Percentiles rank a stretch among this genome's conserved stretches.
These are phyloP conservation scores for Eumerus sabulonum DNA, from an alignment of 2,888 invertebrate genomes.

Conservation along the genomic window DNA sequence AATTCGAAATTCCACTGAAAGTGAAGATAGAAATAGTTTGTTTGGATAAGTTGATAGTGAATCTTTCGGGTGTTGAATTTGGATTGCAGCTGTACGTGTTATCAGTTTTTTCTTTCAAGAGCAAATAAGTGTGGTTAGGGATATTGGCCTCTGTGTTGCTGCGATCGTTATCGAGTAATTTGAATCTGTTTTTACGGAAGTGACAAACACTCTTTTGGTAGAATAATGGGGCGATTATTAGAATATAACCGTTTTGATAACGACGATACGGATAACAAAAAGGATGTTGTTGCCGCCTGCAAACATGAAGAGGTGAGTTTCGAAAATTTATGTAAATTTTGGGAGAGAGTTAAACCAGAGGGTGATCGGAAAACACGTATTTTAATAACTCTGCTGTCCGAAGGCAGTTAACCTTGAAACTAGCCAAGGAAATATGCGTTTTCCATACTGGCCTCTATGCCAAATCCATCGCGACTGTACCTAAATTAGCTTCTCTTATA, in stretches of 20 bases:
- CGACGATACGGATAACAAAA: conserved; percentile 69
- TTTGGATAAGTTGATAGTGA: conserved; percentile 10
- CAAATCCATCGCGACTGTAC: no score
- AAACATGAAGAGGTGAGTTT: conserved; percentile 72
- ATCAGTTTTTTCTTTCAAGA: conserved; percentile 6
- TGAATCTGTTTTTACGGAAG: neutral
- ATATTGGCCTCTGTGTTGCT: no score
- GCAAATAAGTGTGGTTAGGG: conserved; percentile 9
- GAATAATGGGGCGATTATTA: conserved; percentile 75
- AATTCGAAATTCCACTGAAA: conserved; percentile 11
- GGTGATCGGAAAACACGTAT: no score
- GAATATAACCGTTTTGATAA: conserved; percentile 76
- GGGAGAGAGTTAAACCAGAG: no score
- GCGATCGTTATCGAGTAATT: neutral
- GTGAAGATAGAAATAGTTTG: neutral
- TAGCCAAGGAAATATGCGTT: no score
- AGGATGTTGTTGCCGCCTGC: conserved; percentile 28
- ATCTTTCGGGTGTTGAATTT: no score
- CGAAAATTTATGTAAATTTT: no score
- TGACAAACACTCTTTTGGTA: conserved; percentile 20
- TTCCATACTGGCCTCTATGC: no score
- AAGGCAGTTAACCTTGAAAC: no score
- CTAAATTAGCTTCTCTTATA: no score
- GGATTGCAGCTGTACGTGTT: neutral
- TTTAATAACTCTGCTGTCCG: no score